Base-by-base conservation (phyloP, 1,140 invertebrate genomes). In the Bicyclus anynana region DNA sequence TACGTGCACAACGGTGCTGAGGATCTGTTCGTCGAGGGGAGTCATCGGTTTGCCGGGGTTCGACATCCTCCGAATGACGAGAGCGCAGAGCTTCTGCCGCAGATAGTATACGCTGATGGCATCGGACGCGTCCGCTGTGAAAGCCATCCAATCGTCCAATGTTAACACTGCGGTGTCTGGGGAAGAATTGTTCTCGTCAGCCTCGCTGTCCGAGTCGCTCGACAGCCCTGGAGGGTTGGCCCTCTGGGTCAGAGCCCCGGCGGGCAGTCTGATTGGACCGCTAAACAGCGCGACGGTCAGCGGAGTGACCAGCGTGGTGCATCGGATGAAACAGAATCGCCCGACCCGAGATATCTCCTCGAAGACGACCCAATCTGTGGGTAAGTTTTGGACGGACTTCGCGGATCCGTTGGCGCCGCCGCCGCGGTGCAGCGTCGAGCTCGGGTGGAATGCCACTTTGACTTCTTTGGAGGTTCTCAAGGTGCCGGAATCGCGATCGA, bases 341-440 rank as follows among this genome's bases (percentile, higher is more conserved):
- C 91, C 93, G 6, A 90, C 89, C 23, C 93, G 91, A 12, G 91
- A 93, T 84, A 97, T 94, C 82, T 97, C 95, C 72, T 96, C 95
- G 78, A 94, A 97, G 23, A 97, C 89, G 14, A 97, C 84, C 95
- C 96, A 98, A 72, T 96, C 94, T 6, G 93, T 92, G 0, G 93
- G 94, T 17, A 97, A 80, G 10, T 91, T 91, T 1, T 93, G 93
- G 3, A 97, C 86, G 10, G 90, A 82, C 23, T 79, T 76, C 0
- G 81, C 68, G 0, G 79, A 77, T 2, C 66, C 74, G 0, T 74
- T 73, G 0, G 82, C 55, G 0, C 88, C 81, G 2, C 81, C 73
- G 13, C 80, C 83, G 2, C 77, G 60, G 55, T 91, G 90, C 0
- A 97, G 80, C 0, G 94, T 93, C 0, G 95, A 96, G 7, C 91